Evolutionary conservation across 1,140 invertebrate species (phyloP), one percentile per base, ranked within the genome.

Genomic region (Drosophila arawakana): DNA sequence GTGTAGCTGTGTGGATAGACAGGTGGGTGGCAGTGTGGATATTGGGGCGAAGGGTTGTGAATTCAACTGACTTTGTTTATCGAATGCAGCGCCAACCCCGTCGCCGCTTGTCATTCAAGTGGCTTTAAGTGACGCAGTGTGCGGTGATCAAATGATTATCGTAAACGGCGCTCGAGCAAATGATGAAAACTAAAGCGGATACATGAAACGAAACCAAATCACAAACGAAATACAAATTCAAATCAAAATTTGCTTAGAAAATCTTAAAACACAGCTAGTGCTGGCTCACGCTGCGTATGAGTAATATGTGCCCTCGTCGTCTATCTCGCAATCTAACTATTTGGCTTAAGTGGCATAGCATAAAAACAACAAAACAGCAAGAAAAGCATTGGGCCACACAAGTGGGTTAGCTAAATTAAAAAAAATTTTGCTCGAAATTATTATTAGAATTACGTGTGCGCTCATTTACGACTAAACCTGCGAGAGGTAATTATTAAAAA

Each of bases 381-480:
- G 25, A 54, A 54, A 21, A 44, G 34, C 37, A 61, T 39, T 13
- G 15, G 37, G 54, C 21, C 37, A 25, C 35, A 21, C 47, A 73
- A 60, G 73, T 76, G 57, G 76, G 58, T 76, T 57, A 70, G 76
- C 68, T 73, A 76, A 79, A 83, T 78, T 52, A 46, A 73, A 78
- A 78, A 15, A 81, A 30, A 30, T 30, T 30, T 77, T 60, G 52
- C 78, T 55, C 52, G 41, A 65, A 55, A 81, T 76, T 86, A 85
- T 86, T 78, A 81, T 81, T 86, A 85, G 78, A 78, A 81, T 65
- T 75, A 74, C 66, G 72, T 61, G 57, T 60, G 65, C 60, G 68
- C 70, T 67, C 63, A 67, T 67, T 73, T 68, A 21, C 69, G 65
- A 61, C 78, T 57, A 67, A 67, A 58, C 65, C 73, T 75, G 60